Conservation (phyloP, 2,888 invertebrate species). For the Nomada flava region DNA sequence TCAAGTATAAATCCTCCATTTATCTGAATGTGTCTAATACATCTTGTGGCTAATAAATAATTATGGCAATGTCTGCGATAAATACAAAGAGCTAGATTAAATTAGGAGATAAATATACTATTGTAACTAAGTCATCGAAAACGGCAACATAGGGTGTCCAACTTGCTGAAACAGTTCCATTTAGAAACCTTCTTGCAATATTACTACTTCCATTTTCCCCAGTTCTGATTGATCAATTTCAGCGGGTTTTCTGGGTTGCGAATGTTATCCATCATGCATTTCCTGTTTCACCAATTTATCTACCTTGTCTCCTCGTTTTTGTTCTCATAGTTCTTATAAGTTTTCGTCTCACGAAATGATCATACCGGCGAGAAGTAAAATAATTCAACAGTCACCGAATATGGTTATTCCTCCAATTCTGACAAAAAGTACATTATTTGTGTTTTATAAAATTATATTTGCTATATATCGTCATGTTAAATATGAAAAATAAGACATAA, state of each 20-base stretch:
- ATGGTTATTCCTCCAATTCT: no score
- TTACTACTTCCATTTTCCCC: not conserved
- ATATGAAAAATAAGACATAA: no score
- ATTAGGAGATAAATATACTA: not conserved
- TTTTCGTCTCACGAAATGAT: no score
- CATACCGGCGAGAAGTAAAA: no score
- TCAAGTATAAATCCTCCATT: not conserved
- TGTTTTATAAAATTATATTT: no score
- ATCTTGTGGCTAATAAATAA: not conserved
- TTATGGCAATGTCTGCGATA: not conserved
- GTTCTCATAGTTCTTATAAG: not conserved
- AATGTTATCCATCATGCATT: constrained; percentile 10
- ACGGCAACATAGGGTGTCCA: not conserved
- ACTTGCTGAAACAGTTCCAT: not conserved
- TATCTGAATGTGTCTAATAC: not conserved
- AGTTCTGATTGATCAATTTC: constrained; percentile 17
- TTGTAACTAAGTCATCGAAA: not conserved
- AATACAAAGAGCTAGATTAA: not conserved
- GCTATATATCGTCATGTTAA: no score
- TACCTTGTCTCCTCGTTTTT: not conserved
- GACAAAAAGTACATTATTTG: no score
- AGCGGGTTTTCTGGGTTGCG: not conserved
- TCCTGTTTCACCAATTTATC: not conserved
- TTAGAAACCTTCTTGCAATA: not conserved
- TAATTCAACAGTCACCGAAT: no score